A percentile compares a stretch with the other conserved stretches of the same genome.
Conservation (phyloP, 2,888 invertebrate species). For the Caenorhabditis panamensis region DNA sequence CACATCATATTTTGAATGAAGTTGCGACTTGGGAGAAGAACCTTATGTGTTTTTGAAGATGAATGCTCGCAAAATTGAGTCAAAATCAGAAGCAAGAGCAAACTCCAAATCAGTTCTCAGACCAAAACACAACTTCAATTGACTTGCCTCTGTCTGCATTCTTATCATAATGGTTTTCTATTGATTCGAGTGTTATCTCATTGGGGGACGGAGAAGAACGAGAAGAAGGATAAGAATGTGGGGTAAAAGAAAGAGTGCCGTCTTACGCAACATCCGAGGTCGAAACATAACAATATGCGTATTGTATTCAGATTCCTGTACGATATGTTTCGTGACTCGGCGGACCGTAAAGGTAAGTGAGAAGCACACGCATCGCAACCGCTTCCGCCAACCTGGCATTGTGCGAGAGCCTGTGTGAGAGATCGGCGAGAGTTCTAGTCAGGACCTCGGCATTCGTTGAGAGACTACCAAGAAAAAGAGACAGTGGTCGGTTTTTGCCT, state of each 20-base stretch:
- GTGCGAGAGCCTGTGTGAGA: constrained; percentile 39
- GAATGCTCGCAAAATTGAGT: no score
- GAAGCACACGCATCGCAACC: constrained; percentile 49
- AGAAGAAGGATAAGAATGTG: neutral
- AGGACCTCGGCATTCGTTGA: constrained; percentile 26
- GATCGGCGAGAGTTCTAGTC: constrained; percentile 29
- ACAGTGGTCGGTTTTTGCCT: constrained; percentile 50
- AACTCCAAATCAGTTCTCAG: no score
- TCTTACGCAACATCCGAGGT: constrained; percentile 11
- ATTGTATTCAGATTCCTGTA: constrained; percentile 4
- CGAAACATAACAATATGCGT: constrained; percentile 1
- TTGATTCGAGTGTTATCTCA: neutral
- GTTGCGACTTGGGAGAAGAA: no score
- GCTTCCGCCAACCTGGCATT: constrained; percentile 40
- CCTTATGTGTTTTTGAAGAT: no score
- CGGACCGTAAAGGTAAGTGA: constrained; percentile 42
- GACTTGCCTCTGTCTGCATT: neutral
- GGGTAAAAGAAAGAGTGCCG: neutral
- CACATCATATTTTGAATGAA: no score
- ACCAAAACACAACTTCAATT: no score
- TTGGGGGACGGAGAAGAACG: neutral
- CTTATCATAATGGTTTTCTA: neutral
- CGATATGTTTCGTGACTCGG: constrained; percentile 21
- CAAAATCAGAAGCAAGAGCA: no score
- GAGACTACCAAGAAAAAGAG: constrained; percentile 49